These are phyloP conservation scores for Brachionus asplanchnoidis DNA, from an alignment of 1,140 invertebrate species.

Conservation along the genomic window DNA sequence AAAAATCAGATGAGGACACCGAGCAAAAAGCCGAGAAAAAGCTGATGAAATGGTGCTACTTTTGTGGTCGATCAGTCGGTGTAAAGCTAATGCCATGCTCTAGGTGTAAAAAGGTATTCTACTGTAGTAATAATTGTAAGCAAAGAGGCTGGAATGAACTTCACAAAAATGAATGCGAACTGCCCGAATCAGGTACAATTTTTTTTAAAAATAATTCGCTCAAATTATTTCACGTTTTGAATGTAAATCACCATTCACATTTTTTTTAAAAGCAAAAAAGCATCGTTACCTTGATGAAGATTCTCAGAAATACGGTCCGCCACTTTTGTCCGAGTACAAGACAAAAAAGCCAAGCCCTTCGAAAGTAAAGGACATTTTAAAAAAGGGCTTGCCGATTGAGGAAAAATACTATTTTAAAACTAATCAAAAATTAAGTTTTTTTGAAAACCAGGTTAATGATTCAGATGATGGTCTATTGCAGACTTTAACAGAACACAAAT, in stretches of 20 bases:
- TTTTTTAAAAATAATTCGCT: not conserved
- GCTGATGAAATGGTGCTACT: constrained; percentile 48
- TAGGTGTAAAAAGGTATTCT: constrained; percentile 56
- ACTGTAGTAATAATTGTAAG: constrained; percentile 58
- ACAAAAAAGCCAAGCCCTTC: not conserved
- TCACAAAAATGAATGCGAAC: constrained; percentile 53
- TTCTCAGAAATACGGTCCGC: not conserved
- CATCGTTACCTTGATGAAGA: constrained; percentile 13
- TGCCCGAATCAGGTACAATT: constrained; percentile 13
- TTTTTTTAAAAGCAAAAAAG: constrained; percentile 18
- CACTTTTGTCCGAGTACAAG: not conserved
- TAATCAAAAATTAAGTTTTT: constrained; percentile 18
- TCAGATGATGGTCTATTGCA: not conserved
- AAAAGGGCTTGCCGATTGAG: not conserved
- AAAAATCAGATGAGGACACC: not conserved
- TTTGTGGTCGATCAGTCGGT: constrained; percentile 55
- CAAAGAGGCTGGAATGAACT: constrained; percentile 54
- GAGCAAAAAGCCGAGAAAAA: constrained; percentile 1
- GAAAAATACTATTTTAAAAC: constrained; percentile 18
- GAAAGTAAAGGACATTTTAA: constrained; percentile 27
- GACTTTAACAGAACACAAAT: not conserved
- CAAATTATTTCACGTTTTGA: not conserved
- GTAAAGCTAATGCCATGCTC: constrained; percentile 54
- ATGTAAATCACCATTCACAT: constrained; percentile 2
- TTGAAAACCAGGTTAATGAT: constrained; percentile 6